Base-by-base conservation (phyloP, 2,797 vertebrate species). In the Uromys caudimaculatus region DNA sequence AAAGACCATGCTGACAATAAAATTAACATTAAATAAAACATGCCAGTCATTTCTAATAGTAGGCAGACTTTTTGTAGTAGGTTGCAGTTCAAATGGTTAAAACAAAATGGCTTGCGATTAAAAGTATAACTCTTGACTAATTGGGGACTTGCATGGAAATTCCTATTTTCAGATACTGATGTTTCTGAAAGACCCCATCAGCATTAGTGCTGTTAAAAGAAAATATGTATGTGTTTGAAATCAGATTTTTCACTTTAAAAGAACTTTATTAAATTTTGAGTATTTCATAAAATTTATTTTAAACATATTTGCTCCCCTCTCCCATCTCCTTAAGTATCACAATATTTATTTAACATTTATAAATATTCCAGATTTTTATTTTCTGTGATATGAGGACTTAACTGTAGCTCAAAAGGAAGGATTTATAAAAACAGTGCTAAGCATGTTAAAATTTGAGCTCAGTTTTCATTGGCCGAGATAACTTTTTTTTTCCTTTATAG, bases 41-140 rank as follows among this genome's bases (percentile, higher is more conserved):
- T 75, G 23, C 11, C 56, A 83, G 2, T 60, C 1, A 50, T 81
- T 97, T 52, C 78, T 4, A 52, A 24, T 14, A n/a, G n/a, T 78
- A 87, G 58, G 10, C 62, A 21, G 32, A 89, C 29, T 54, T 88
- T 97, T 83, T 90, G 54, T 83, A 62, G 29, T 84, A 79, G 79
- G 54, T 71, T 92, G 24, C 38, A 92, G 1, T 73, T 77, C 94
- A 83, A 78, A 75, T 92, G 14, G 32, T 69, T 58, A 67, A 87
- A 71, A 38, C 19, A 92, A 86, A 87, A 41, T 17, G 32, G 9
- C 12, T 93, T 92, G 38, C 24, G 56, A 24, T 19, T 78, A 60
- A 58, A 77, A 56, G 10, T 54, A 12, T 64, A 75, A 27, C 35
- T 12, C 82, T 91, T 17, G 12, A 14, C 41, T 81, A 79, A 88